Evolutionary conservation across 1,140 invertebrate species (phyloP).

Genomic region (Aphidius gifuensis): DNA sequence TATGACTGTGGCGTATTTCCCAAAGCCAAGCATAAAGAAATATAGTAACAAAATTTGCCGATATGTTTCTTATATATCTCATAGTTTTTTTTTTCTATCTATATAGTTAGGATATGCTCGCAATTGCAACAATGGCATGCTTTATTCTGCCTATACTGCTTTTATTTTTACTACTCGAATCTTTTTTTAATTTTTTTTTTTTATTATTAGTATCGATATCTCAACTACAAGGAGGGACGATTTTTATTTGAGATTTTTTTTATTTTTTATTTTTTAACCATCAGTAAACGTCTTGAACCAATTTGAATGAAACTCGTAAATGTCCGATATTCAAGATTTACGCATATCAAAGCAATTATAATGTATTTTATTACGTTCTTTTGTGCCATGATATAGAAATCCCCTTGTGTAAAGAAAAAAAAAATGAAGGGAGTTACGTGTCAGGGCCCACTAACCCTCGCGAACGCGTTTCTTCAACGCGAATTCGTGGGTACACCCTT

Average conservation of each 20-base stretch:
- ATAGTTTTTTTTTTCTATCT: constrained; percentile 13
- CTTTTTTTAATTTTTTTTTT: too few species aligned
- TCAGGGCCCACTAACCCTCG: constrained; percentile 15
- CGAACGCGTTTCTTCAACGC: constrained; percentile 22
- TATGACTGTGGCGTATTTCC: constrained; percentile 51
- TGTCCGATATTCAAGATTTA: constrained; percentile 53
- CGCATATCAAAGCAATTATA: constrained; percentile 52
- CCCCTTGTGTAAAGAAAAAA: not conserved
- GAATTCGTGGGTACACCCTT: constrained; percentile 36
- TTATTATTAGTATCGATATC: too few species aligned
- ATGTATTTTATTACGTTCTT: constrained; percentile 48
- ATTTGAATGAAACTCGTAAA: constrained; percentile 49
- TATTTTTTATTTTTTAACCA: not conserved
- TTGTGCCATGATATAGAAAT: constrained; percentile 3
- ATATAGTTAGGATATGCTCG: too few species aligned
- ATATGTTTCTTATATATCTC: not conserved
- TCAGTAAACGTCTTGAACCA: constrained; percentile 44
- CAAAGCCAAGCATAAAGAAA: constrained; percentile 50
- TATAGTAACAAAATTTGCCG: not conserved
- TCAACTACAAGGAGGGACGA: not conserved
- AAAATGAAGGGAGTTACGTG: not conserved
- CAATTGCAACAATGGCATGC: too few species aligned
- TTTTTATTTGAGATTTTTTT: not conserved
- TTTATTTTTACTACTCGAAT: too few species aligned
- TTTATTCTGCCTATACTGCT: too few species aligned